These are phyloP conservation scores for Cyphomyrmex costatus DNA, from an alignment of 1,140 invertebrate species.

Conservation along the genomic window DNA sequence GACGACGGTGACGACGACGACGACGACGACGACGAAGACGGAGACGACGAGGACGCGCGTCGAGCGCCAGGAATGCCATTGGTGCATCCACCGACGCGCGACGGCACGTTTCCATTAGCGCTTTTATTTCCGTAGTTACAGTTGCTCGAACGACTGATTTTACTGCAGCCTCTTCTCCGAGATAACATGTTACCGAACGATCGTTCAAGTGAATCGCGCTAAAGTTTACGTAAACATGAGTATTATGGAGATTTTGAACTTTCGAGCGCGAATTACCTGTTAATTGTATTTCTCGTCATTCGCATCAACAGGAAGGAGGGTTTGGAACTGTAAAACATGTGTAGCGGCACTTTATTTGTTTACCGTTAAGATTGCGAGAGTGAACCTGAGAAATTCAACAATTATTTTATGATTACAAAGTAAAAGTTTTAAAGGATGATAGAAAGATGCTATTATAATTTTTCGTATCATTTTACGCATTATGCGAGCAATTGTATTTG, in stretches of 20 bases:
- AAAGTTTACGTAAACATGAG: conserved; percentile 57
- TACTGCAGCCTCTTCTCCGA: conserved; percentile 76
- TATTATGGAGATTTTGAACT: conserved; percentile 28
- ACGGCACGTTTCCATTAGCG: conserved; percentile 82
- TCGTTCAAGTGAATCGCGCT: conserved; percentile 62
- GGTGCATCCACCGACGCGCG: conserved; percentile 66
- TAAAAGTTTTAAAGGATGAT: neutral
- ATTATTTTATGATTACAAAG: neutral
- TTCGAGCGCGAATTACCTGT: conserved; percentile 37
- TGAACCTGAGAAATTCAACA: neutral
- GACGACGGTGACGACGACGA: conserved; percentile 41
- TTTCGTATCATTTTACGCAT: neutral
- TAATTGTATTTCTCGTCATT: conserved; percentile 30
- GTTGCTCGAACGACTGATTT: conserved; percentile 79
- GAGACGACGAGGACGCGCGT: conserved; percentile 32
- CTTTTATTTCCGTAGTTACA: conserved; percentile 82
- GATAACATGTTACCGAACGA: conserved; percentile 77
- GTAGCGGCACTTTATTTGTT: neutral
- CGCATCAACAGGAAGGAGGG: conserved; percentile 44
- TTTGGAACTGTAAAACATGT: neutral
- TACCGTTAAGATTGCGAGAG: neutral
- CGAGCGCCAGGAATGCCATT: conserved; percentile 58
- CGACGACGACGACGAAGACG: conserved; percentile 34
- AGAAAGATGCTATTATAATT: neutral
- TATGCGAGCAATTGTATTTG: neutral